Evolutionary conservation across 1,140 invertebrate genomes (phyloP).

Genomic region (Drosophila baimaii): DNA sequence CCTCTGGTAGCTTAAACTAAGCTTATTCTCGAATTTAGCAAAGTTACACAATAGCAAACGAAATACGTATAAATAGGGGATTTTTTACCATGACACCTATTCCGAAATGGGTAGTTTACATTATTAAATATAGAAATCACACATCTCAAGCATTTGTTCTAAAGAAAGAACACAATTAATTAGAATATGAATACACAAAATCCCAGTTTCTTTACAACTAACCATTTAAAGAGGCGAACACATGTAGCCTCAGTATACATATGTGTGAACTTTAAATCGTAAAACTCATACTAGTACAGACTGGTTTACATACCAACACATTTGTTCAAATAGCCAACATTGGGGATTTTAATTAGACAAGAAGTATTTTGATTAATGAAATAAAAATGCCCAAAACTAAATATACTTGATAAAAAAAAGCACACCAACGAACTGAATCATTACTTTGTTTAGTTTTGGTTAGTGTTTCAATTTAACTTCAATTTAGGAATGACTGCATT

Average conservation of each 20-base stretch:
- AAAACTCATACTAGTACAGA: slow-evolving; percentile 8
- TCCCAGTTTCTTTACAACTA: background rate
- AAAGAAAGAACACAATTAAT: background rate
- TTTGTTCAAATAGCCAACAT: slow-evolving; percentile 47
- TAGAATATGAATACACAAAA: background rate
- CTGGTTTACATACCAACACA: slow-evolving; percentile 38
- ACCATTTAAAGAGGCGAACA: background rate
- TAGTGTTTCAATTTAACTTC: slow-evolving; percentile 37
- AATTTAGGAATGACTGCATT: slow-evolving; percentile 65
- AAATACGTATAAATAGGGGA: no score
- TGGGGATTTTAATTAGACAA: slow-evolving; percentile 67
- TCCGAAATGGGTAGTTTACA: background rate
- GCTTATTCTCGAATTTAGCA: no score
- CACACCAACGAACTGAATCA: slow-evolving; percentile 32
- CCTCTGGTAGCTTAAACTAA: no score
- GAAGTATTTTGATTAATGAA: slow-evolving; percentile 73
- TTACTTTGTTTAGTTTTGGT: slow-evolving; percentile 26
- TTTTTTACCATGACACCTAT: background rate
- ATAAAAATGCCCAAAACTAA: slow-evolving; percentile 54
- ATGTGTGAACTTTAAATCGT: background rate
- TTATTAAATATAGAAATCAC: background rate
- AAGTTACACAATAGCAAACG: no score
- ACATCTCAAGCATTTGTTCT: background rate
- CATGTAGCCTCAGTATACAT: background rate
- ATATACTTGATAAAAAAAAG: background rate